A percentile compares a stretch with the other conserved stretches of the same genome.
Evolutionary conservation across 2,888 invertebrate species (phyloP).

Genomic region (Eupelmus urozonus): DNA sequence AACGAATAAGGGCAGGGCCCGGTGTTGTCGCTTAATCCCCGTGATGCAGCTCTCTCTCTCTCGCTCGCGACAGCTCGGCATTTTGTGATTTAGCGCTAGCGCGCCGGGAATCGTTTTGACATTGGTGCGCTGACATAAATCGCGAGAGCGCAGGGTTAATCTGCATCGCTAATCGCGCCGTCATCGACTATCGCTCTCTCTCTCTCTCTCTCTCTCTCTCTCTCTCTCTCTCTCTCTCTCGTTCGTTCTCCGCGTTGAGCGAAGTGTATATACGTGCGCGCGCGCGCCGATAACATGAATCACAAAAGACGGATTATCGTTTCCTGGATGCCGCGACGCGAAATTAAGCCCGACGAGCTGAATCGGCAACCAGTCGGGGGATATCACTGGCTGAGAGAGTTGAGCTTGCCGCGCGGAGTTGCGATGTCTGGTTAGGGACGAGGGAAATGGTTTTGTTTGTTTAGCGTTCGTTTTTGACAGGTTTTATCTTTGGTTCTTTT

Average conservation of each 20-base stretch:
- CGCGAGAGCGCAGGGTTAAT: constrained; percentile 48
- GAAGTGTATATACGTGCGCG: not conserved
- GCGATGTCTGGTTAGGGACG: too few species aligned
- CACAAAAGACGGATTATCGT: constrained; percentile 54
- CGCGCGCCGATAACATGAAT: constrained; percentile 33
- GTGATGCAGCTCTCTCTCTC: constrained; percentile 22
- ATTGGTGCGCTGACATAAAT: constrained; percentile 52
- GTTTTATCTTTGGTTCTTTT: too few species aligned
- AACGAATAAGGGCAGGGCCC: constrained; percentile 1
- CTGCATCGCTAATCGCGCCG: constrained; percentile 58
- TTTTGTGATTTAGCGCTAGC: constrained; percentile 53
- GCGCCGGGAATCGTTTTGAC: constrained; percentile 52
- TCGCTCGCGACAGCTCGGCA: not conserved
- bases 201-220: constrained; percentile 5
- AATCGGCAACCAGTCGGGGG: constrained; percentile 30
- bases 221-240: constrained; percentile 1
- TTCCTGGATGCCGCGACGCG: constrained; percentile 28
- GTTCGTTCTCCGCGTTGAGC: not conserved
- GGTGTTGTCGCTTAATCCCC: constrained; percentile 55
- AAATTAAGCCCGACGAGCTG: constrained; percentile 16
- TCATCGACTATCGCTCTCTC: constrained; percentile 38
- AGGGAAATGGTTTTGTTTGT: too few species aligned
- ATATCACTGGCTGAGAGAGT: too few species aligned
- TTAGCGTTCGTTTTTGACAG: too few species aligned
- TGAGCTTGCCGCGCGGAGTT: too few species aligned